Evolutionary conservation across 1,140 invertebrate genomes (phyloP).

Genomic region (Hyposmocoma kahamanoa): DNA sequence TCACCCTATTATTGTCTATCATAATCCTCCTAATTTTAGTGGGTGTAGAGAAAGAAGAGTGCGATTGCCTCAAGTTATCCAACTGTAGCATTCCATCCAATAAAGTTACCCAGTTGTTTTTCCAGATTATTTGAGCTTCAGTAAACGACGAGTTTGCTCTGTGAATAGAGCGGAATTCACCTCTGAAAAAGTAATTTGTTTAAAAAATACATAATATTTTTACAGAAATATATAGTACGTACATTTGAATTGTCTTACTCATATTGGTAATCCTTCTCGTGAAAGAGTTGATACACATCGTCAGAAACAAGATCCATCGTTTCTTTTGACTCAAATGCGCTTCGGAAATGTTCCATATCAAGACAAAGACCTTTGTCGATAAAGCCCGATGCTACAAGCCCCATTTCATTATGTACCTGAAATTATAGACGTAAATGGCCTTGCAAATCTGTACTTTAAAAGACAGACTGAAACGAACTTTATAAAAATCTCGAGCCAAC

Average conservation of each 20-base stretch:
- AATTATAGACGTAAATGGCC: no score
- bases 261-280: conserved; percentile 18
- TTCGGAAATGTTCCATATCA: no score
- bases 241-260: no score
- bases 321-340: neutral
- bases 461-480: no score
- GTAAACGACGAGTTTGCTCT: conserved; percentile 22
- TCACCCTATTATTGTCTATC: conserved; percentile 22
- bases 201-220: no score
- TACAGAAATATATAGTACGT: no score
- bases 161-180: conserved; percentile 26
- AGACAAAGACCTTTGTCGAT: no score
- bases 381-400: no score
- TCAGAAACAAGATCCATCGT: conserved; percentile 4
- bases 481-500: no score
- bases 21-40: conserved; percentile 21
- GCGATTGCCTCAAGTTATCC: conserved; percentile 14
- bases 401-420: no score
- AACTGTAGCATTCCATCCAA: conserved; percentile 35
- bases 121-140: conserved; percentile 26
- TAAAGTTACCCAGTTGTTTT: conserved; percentile 33
- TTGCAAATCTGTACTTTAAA: no score
- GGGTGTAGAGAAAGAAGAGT: conserved; percentile 16
- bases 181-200: conserved; percentile 23
- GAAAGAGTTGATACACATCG: conserved; percentile 24